Percentiles rank a stretch among this genome's conserved stretches.
Conservation (phyloP, 1,140 invertebrate genomes). For the Drosophila ironensis region DNA sequence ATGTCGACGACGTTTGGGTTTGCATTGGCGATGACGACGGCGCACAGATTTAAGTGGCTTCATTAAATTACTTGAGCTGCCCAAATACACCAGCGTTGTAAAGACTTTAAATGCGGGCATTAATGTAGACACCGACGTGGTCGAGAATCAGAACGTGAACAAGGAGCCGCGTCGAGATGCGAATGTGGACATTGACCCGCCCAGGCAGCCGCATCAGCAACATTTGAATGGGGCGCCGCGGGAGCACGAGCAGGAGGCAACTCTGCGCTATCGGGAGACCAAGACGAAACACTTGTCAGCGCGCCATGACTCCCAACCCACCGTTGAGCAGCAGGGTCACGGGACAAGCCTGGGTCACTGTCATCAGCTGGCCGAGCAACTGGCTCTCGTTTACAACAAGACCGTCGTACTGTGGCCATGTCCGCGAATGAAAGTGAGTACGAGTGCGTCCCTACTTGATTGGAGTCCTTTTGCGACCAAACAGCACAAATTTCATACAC, state of each 20-base stretch:
- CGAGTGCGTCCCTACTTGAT: constrained; percentile 43
- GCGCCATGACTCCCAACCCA: constrained; percentile 12
- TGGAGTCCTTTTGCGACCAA: background rate
- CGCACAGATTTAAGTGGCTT: constrained; percentile 80
- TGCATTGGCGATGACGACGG: constrained; percentile 13
- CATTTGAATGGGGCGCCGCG: constrained; percentile 8
- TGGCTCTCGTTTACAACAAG: constrained; percentile 75
- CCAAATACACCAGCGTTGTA: constrained; percentile 78
- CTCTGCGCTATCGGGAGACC: constrained; percentile 18
- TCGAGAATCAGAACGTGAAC: constrained; percentile 23
- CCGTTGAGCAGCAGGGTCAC: constrained; percentile 22
- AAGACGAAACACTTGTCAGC: constrained; percentile 45
- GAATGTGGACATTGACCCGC: constrained; percentile 52
- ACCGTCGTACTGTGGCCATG: constrained; percentile 79
- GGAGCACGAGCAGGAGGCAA: constrained; percentile 14
- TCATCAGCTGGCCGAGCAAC: constrained; percentile 68
- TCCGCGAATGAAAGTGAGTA: constrained; percentile 79
- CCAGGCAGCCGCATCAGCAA: constrained; percentile 55
- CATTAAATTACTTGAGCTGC: constrained; percentile 79
- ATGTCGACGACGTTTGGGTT: constrained; percentile 25
- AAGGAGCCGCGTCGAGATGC: constrained; percentile 11
- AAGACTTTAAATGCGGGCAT: constrained; percentile 80
- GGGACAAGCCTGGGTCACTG: constrained; percentile 59
- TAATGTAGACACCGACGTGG: constrained; percentile 67
- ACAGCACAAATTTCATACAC: background rate